Evolutionary conservation across 1,140 invertebrate genomes (phyloP).

Genomic region (Drosophila dunni): DNA sequence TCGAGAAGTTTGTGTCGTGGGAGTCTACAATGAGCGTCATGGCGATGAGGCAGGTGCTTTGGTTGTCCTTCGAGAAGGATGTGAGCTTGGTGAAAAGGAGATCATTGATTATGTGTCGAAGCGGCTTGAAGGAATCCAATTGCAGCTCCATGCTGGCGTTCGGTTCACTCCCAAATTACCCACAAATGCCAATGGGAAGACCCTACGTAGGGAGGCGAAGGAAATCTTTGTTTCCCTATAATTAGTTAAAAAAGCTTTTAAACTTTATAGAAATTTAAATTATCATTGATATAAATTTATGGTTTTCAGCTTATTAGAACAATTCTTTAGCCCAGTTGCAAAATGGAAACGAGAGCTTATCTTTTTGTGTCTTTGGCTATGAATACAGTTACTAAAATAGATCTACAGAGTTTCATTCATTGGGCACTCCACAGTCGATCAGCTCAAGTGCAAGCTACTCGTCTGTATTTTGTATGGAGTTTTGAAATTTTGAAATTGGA

Average conservation of each 20-base stretch:
- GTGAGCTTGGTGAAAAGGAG: slow-evolving; percentile 48
- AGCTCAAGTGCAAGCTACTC: too few relatives aligned
- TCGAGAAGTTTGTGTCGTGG: slow-evolving; percentile 74
- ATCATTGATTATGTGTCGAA: slow-evolving; percentile 71
- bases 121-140: slow-evolving; percentile 79
- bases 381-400: too few relatives aligned
- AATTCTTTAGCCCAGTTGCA: too few relatives aligned
- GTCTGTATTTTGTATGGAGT: too few relatives aligned
- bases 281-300: too few relatives aligned
- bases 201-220: slow-evolving; percentile 86
- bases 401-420: too few relatives aligned
- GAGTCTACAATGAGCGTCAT: slow-evolving; percentile 64
- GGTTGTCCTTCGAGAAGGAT: slow-evolving; percentile 53
- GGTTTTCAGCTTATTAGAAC: too few relatives aligned
- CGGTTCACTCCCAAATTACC: slow-evolving; percentile 87
- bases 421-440: too few relatives aligned
- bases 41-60: slow-evolving; percentile 70
- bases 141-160: slow-evolving; percentile 87
- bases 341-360: too few relatives aligned
- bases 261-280: too few relatives aligned
- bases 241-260: too few relatives aligned
- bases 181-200: slow-evolving; percentile 88
- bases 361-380: too few relatives aligned
- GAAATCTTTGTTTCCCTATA: slow-evolving; percentile 63
- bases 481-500: slow-evolving; percentile 18